Evolutionary conservation across 2,888 invertebrate species (phyloP).

Genomic region (Mantis religiosa): DNA sequence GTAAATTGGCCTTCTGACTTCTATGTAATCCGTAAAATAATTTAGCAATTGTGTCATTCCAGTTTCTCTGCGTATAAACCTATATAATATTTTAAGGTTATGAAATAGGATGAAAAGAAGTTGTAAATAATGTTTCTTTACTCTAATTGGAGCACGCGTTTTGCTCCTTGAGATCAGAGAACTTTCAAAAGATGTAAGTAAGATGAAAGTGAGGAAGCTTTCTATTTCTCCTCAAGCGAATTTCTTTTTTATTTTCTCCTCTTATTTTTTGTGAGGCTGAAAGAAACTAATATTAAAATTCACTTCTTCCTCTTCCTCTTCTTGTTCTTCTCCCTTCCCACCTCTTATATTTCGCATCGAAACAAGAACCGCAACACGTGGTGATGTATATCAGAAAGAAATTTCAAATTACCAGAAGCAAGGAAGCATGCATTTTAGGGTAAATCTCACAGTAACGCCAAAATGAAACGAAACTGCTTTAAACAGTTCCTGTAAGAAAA

Average conservation of each 20-base stretch:
- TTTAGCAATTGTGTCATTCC: not conserved
- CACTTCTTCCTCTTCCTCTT: not conserved
- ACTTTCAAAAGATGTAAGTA: not conserved
- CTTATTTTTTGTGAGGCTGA: not conserved
- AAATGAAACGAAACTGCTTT: not conserved
- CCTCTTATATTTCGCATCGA: not conserved
- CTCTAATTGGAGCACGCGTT: not conserved
- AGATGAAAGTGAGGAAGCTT: not conserved
- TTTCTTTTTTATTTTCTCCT: not conserved
- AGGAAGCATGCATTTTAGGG: not conserved
- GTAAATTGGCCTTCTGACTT: no score
- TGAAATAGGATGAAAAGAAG: not conserved
- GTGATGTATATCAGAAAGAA: not conserved
- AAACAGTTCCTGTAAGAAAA: not conserved
- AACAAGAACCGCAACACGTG: not conserved
- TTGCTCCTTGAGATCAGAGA: not conserved
- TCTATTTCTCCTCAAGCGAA: not conserved
- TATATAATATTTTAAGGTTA: not conserved
- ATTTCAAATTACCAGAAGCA: constrained; percentile 7
- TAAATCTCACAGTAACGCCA: not conserved
- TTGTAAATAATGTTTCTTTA: not conserved
- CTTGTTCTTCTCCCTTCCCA: not conserved
- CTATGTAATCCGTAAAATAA: no score
- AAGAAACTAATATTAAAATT: not conserved
- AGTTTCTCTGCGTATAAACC: not conserved